phyloP scores from a whole-genome alignment of 2,888 invertebrate genomes.

The Andricus quercusramuli region DNA sequence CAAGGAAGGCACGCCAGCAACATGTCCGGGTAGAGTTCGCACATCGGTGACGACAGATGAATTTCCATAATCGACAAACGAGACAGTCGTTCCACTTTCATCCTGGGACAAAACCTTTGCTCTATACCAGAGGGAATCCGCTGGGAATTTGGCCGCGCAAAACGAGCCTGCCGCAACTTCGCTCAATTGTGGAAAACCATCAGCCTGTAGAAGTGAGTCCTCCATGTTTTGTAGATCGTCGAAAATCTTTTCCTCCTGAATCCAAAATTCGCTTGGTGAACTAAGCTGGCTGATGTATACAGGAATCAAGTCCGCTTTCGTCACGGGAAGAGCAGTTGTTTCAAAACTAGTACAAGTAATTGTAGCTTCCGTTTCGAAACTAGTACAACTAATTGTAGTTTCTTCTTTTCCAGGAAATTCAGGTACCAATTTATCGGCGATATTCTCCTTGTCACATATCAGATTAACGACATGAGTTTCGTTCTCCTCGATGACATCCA shows the following conservation, averaged over 20 bases:
- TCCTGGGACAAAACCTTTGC: constrained; percentile 83
- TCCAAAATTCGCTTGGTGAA: constrained; percentile 86
- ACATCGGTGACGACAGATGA: constrained; percentile 82
- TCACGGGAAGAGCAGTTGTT: background rate
- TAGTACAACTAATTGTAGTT: constrained; percentile 62
- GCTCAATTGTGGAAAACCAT: constrained; percentile 79
- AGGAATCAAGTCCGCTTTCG: constrained; percentile 76
- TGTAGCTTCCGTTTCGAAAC: constrained; percentile 66
- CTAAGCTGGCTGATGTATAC: constrained; percentile 85
- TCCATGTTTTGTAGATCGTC: constrained; percentile 82
- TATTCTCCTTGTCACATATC: constrained; percentile 72
- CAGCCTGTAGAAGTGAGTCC: constrained; percentile 80
- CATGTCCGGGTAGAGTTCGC: constrained; percentile 82
- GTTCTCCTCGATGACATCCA: constrained; percentile 81
- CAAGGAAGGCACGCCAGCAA: constrained; percentile 81
- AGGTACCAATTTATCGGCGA: constrained; percentile 43
- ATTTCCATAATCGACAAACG: constrained; percentile 89
- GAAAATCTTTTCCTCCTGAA: constrained; percentile 84
- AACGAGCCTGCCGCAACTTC: constrained; percentile 82
- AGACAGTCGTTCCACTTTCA: constrained; percentile 81
- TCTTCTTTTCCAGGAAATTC: constrained; percentile 56
- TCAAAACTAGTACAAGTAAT: constrained; percentile 63
- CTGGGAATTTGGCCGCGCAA: constrained; percentile 84
- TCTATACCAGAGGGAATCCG: constrained; percentile 85
- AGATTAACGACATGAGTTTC: constrained; percentile 84